A percentile compares a stretch with the other conserved stretches of the same genome.
phyloP scores from a whole-genome alignment of 2,797 vertebrate species.

The Tangara arthus region DNA sequence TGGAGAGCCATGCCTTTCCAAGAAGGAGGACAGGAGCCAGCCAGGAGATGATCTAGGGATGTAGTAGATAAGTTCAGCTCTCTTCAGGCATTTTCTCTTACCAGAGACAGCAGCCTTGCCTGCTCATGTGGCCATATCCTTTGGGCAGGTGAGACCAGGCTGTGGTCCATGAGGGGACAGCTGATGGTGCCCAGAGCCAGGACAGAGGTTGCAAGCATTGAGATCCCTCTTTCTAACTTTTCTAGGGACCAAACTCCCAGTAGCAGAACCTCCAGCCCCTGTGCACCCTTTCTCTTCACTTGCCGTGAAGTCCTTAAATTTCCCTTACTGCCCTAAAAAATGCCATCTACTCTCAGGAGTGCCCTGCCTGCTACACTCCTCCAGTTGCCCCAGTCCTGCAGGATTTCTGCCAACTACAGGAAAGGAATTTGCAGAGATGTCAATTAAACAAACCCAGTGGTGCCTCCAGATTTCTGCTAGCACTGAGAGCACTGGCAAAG shows the following conservation, averaged over 20 bases:
- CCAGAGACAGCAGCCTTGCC: background rate
- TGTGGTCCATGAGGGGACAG: background rate
- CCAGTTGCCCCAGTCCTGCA: background rate
- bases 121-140: accelerated
- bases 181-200: background rate
- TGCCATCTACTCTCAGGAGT: background rate
- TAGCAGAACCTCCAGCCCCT: background rate
- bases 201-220: background rate
- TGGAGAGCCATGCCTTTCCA: accelerated
- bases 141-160: background rate
- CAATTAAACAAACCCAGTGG: background rate
- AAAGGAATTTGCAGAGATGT: background rate
- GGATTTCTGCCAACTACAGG: background rate
- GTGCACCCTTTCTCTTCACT: accelerated
- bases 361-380: background rate
- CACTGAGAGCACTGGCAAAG: background rate
- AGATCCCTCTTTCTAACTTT: background rate
- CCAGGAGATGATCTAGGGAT: background rate
- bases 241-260: background rate
- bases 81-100: background rate
- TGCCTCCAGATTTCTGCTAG: background rate
- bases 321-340: background rate
- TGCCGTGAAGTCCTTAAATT: background rate
- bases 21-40: background rate
- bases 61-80: background rate